Percentiles rank a stretch among this genome's conserved stretches.
These are phyloP conservation scores for Meandrina meandrites DNA, from an alignment of 92 coral and sea anemone species.

Conservation along the genomic window DNA sequence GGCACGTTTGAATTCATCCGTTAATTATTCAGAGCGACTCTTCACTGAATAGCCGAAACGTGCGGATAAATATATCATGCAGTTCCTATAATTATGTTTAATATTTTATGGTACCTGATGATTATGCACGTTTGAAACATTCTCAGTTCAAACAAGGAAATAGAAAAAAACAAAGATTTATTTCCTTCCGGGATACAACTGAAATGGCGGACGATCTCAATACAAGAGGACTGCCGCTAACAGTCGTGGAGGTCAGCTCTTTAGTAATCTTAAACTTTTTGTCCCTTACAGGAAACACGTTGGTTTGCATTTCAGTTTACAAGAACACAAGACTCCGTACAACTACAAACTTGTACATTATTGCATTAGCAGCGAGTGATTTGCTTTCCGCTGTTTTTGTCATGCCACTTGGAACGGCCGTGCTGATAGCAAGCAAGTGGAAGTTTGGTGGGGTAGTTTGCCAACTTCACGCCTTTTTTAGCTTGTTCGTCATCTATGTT, in stretches of 20 bases:
- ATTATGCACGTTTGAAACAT: not conserved
- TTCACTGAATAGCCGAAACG: not conserved
- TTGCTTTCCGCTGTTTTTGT: constrained; percentile 51
- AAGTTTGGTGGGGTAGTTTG: constrained; percentile 49
- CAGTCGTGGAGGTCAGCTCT: constrained; percentile 30
- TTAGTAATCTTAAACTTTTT: constrained; percentile 33
- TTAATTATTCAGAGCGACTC: not conserved
- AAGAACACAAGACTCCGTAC: constrained; percentile 52
- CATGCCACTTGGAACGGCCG: constrained; percentile 61
- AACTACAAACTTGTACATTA: constrained; percentile 56
- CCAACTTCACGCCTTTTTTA: constrained; percentile 50
- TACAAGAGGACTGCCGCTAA: not conserved
- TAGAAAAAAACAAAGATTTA: not conserved
- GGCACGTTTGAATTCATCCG: not conserved
- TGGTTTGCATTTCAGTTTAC: constrained; percentile 62
- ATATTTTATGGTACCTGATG: not conserved
- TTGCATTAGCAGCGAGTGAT: constrained; percentile 54
- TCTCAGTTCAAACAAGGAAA: not conserved
- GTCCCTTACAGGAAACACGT: constrained; percentile 50
- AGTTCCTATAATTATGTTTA: not conserved
- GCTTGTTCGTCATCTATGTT: constrained; percentile 46
- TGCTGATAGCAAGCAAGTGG: constrained; percentile 50
- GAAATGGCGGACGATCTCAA: constrained; percentile 41
- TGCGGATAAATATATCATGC: not conserved
- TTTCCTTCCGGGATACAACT: not conserved